Evolutionary conservation across 1,140 invertebrate genomes (phyloP), one percentile per base, ranked within the genome.

Genomic region (Ruditapes philippinarum): DNA sequence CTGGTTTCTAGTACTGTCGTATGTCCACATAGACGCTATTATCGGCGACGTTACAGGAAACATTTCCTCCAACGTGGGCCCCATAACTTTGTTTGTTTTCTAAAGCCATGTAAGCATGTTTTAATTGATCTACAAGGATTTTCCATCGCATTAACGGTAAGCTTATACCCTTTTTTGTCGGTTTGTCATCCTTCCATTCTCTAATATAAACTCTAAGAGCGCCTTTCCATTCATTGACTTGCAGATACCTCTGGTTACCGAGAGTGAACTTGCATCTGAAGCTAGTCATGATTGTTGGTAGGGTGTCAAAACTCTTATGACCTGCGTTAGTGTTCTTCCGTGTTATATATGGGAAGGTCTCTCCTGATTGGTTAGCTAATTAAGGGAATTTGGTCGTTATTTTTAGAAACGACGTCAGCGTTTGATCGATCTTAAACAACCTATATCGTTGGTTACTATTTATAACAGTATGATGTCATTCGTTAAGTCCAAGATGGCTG

Each of bases 141-240:
- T 78, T 78, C 74, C 74, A 78, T 19, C 74, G 74, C 74, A 78
- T 78, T 22, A 78, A 31, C 14, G 38, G 42, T n/a, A 51, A 33
- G 28, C 74, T 78, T 4, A 78, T 78, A 45, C 74, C 74, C n/a
- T 78, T 78, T 40, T 78, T 78, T 4, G 74, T 78, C 9, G 74
- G 74, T 49, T 78, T 78, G 42, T 42, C 74, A 11, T 25, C 31
- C 14, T 45, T 2, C 74, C 74, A 78, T 25, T 78, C 74, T 51
- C 74, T 25, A 22, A 79, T n/a, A 38, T 79, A 45, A 5, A 79
- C 76, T 36, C 49, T 51, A 11, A 54, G 12, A 42, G 54, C 76
- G 5, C 76, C 76, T 57, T 79, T 79, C 76, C 76, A 79, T 19
- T 79, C 76, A 12, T 38, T 33, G 22, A 79, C 76, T 31, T 79